Base-by-base conservation (phyloP, 2,113 vertebrate genomes). In the Pionites leucogaster region DNA sequence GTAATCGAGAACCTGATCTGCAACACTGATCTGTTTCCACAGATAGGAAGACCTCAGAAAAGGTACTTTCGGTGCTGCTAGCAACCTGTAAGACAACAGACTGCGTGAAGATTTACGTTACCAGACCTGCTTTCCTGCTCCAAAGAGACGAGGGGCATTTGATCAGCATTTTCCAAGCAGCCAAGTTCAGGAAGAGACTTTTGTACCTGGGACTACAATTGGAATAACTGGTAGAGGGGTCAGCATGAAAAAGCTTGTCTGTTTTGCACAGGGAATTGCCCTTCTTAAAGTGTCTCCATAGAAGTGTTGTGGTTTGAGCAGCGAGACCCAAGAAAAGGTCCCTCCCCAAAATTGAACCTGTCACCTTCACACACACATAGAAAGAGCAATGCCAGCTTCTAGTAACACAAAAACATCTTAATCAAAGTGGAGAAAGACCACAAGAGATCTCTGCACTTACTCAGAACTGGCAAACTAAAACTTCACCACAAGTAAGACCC, bases 141-240 rank as follows among this genome's bases (percentile, higher is more conserved):
- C 70, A 42, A 44, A 83, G 41, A 35, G 29, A 35, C 18, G 49
- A 63, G 49, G 10, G 4, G 29, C 23, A 59, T 65, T 74, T 49
- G 12, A 53, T 44, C 31, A 42, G 14, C 19, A n/a, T 74, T 86
- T 88, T 69, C 42, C 1, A 64, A 44, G 29, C 31, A 88, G 35
- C 14, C 24, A 55, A 35, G 8, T 50, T 85, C 35, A 57, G 44
- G 44, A 91, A 68, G 37, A 75, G 15, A 79, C n/a, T 68, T 82
- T 25, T 50, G 8, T n/a, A 81, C 18, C 22, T 47, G 55, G 14
- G 10, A 47, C 6, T 52, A 27, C 14, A 28, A 65, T 3, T 62
- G 64, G 22, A 68, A 75, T 15, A 47, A 64, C 0, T 0, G 8
- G 12, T 24, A 33, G 42, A 59, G 25, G 42, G 9, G 13, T 19